Evolutionary conservation across 2,113 vertebrate species (phyloP), one percentile per base, ranked within the genome.

Genomic region (Mastomys coucha): DNA sequence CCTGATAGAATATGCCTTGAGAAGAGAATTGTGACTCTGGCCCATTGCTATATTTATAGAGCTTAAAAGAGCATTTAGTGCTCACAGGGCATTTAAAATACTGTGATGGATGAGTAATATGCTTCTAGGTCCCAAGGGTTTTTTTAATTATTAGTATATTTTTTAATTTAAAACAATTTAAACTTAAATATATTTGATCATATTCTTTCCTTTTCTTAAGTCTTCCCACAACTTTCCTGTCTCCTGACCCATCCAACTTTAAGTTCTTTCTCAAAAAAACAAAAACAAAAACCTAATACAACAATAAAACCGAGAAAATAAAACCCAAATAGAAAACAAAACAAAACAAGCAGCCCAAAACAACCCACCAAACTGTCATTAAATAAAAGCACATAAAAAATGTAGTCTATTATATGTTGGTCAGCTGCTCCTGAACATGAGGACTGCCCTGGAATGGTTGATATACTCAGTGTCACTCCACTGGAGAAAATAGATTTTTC

Each of bases 51-150:
- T 45, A 33, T 87, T 93, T n/a, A 13, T 36, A 33, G 75, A 94
- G 20, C 6, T 73, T 65, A 80, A 17, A 63, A 88, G 28, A 91
- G 33, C 58, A 63, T 56, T 73, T 90, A 60, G 39, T 49, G 58
- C 39, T 93, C 84, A 70, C 73, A 89, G 56, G 1, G 4, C 14
- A 70, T 88, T 84, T 86, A 39, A 36, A 69, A 82, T 77, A 3
- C 90, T 93, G 42, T 63, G 95, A 88, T 53, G 8, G 33, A 87
- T 84, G 70, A 91, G 70, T 53, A 77, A 63, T 80, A 69, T 53
- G 39, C 96, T 49, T 91, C 45, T 12, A 75, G 87, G 56, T 5
- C 73, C 58, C 26, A 26, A 82, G 36, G 3, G 7, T 16, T 22
- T 73, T 49, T 31, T 63, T 63, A 80, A 58, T 16, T 28, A 58